Conservation (phyloP, 2,797 vertebrate species). For the Cyclura pinguis region DNA sequence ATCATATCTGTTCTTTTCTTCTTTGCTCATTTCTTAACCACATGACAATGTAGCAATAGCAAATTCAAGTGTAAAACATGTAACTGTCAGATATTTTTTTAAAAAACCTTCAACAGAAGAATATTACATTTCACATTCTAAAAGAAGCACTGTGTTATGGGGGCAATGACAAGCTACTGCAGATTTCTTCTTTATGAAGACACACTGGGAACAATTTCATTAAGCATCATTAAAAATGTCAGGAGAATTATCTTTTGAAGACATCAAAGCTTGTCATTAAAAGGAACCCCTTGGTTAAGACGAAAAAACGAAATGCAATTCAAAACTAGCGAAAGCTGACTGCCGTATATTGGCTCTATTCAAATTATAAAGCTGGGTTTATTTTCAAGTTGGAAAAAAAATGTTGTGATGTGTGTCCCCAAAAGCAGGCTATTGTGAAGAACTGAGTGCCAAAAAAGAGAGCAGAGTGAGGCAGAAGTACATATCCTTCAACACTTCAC, state of each 20-base stretch:
- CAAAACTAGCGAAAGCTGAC: slow-evolving; percentile 53
- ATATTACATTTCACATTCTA: slow-evolving; percentile 30
- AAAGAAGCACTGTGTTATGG: slow-evolving; percentile 2
- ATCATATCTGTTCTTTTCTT: background rate
- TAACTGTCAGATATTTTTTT: slow-evolving; percentile 1
- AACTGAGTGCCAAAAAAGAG: background rate
- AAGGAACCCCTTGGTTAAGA: slow-evolving; percentile 29
- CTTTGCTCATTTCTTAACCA: background rate
- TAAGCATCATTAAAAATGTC: slow-evolving; percentile 7
- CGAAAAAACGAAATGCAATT: slow-evolving; percentile 55
- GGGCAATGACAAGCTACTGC: slow-evolving; percentile 1
- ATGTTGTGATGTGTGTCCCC: slow-evolving; percentile 27
- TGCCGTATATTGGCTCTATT: slow-evolving; percentile 64
- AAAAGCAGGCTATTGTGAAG: background rate
- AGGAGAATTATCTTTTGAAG: slow-evolving; percentile 59
- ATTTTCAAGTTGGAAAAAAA: slow-evolving; percentile 66
- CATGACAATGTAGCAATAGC: background rate
- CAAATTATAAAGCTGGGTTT: slow-evolving; percentile 53
- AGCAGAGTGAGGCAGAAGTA: background rate
- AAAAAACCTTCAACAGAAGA: slow-evolving; percentile 34
- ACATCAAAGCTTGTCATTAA: slow-evolving; percentile 43
- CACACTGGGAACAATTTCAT: slow-evolving; percentile 32
- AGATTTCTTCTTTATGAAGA: slow-evolving; percentile 27
- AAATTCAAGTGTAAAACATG: slow-evolving; percentile 31
- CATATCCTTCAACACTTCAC: too few species aligned